These are phyloP conservation scores for Stegodyphus dumicola DNA, from an alignment of 1,140 invertebrate species.

Conservation along the genomic window DNA sequence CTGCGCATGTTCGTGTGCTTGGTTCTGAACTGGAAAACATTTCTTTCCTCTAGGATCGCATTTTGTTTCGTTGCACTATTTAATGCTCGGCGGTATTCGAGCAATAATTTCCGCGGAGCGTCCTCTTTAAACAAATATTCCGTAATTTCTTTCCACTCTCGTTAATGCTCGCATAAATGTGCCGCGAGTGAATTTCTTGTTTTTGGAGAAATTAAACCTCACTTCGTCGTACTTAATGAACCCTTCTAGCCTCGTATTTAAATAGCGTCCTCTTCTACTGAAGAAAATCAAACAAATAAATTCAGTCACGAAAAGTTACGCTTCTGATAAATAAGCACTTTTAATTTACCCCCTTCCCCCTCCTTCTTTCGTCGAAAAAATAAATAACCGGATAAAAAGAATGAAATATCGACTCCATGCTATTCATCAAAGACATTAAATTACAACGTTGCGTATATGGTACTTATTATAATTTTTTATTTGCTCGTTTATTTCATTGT, in stretches of 20 bases:
- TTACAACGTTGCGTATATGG: slow-evolving; percentile 54
- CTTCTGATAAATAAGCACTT: slow-evolving; percentile 13
- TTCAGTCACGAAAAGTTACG: background rate
- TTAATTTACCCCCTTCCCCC: background rate
- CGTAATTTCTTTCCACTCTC: slow-evolving; percentile 18
- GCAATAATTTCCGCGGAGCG: background rate
- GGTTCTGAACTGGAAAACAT: no score
- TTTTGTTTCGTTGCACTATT: background rate
- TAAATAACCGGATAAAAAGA: background rate
- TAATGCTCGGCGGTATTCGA: background rate
- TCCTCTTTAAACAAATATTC: slow-evolving; percentile 23
- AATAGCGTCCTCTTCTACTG: background rate
- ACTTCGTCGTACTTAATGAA: slow-evolving; percentile 7
- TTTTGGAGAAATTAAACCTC: slow-evolving; percentile 3
- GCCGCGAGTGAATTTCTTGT: background rate
- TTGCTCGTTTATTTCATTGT: slow-evolving; percentile 46
- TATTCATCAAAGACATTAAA: slow-evolving; percentile 58
- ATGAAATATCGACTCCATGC: slow-evolving; percentile 16
- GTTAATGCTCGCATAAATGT: background rate
- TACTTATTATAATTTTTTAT: slow-evolving; percentile 55
- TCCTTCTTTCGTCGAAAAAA: background rate
- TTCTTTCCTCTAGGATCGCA: background rate
- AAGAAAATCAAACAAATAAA: slow-evolving; percentile 4
- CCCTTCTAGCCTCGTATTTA: slow-evolving; percentile 3
- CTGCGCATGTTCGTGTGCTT: no score